A percentile compares a stretch with the other conserved stretches of the same genome.
phyloP scores from a whole-genome alignment of 2,888 invertebrate species.

The Ormyrus thymus region DNA sequence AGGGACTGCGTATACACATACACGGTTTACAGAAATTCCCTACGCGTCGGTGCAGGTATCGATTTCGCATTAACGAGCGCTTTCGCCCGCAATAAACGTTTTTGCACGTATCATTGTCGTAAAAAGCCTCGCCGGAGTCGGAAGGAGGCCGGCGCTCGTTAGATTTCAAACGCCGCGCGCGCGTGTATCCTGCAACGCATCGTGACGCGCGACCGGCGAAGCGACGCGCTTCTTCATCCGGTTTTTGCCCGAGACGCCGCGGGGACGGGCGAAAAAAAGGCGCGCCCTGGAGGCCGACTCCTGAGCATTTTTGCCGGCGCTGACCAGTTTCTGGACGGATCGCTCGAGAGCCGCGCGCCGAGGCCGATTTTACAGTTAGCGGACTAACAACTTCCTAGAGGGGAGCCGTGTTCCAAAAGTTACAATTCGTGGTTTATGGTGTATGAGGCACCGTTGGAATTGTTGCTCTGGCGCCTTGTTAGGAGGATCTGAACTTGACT shows the following conservation, averaged over 20 bases:
- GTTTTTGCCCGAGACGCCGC: neutral
- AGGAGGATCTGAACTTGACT: no score
- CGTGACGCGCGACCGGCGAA: neutral
- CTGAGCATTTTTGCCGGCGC: no score
- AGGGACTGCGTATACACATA: neutral
- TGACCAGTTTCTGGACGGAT: no score
- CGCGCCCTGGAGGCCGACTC: no score
- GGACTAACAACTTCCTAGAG: no score
- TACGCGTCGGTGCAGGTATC: neutral
- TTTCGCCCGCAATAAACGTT: conserved; percentile 21
- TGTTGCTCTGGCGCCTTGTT: no score
- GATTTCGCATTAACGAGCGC: conserved; percentile 31
- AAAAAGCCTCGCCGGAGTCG: conserved; percentile 15
- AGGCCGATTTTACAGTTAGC: no score
- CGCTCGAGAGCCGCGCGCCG: no score
- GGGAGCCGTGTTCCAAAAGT: no score
- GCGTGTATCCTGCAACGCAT: neutral
- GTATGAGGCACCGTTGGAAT: no score
- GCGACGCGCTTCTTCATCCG: neutral
- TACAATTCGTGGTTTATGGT: no score
- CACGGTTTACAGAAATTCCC: neutral
- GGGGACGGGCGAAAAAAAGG: neutral
- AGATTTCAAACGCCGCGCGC: neutral
- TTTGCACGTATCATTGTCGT: conserved; percentile 25
- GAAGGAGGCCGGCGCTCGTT: conserved; percentile 6